Conservation (phyloP, 2,113 vertebrate genomes). For the Clarias gariepinus region DNA sequence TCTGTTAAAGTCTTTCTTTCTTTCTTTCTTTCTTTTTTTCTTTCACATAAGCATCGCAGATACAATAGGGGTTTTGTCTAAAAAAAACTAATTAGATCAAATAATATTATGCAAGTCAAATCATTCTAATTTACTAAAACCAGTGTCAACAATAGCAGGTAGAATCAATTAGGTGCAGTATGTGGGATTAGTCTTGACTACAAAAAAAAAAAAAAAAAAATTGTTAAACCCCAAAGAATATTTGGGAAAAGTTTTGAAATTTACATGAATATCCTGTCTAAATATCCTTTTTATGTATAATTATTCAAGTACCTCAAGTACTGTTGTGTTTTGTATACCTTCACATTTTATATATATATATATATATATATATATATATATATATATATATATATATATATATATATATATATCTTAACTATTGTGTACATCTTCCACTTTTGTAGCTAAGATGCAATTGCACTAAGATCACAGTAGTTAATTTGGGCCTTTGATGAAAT, state of each 20-base stretch:
- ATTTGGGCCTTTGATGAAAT: background rate
- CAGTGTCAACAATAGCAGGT: background rate
- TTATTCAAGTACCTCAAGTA: background rate
- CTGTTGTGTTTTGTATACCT: background rate
- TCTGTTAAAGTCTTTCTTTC: conserved; percentile 15
- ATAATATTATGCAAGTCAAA: background rate
- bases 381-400: background rate
- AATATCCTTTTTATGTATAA: background rate
- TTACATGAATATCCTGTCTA: background rate
- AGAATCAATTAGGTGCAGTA: background rate
- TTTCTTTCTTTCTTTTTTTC: background rate
- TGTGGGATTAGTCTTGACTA: background rate
- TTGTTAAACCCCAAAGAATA: background rate
- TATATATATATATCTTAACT: background rate
- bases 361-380: background rate
- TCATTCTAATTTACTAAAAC: background rate
- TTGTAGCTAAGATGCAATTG: background rate
- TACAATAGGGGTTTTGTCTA: background rate
- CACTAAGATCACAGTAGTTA: background rate
- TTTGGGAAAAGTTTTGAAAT: background rate
- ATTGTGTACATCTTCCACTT: background rate
- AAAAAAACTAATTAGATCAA: background rate
- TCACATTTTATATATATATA: background rate
- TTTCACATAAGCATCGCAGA: conserved; percentile 34
- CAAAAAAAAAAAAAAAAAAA: background rate